Base-by-base conservation (phyloP, 2,888 invertebrate genomes). In the Rambutsinella grinnellia region DNA sequence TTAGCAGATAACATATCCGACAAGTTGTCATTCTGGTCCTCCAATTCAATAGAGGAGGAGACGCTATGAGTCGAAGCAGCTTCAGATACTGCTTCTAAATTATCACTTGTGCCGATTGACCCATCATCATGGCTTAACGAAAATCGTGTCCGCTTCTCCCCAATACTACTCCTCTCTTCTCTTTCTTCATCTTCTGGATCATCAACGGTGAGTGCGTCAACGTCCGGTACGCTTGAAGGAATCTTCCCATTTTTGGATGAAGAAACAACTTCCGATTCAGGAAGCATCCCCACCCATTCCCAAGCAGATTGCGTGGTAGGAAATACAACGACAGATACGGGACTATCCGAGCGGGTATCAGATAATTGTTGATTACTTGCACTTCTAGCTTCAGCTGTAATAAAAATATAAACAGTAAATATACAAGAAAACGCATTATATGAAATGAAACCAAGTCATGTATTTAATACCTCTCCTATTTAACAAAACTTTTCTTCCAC, bases 1-100 rank as follows among this genome's bases (percentile, higher is more conserved):
- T 97, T 97, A 0, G 97, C 97, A 0, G 96, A 97, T 75, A 97
- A 93, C 96, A 98, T 97, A 86, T 99, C 99, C 0, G 97, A 97
- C 23, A 99, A 90, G 88, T 97, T 97, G 86, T 97, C 97, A 85
- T 93, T 93, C 85, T 90, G 90, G 84, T 89, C 89, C 87, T 95
- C 63, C 70, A 96, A 88, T 85, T 96, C 96, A 53, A 96, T 88
- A 71, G 96, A 96, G 0, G 89, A 89, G 3, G 95, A 95, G 65
- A 96, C 96, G 82, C 96, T 96, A 87, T 96, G 96, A 87, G 96
- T 96, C 68, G 96, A 96, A 0, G 97, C 96, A 0, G 96, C 97
- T 87, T 97, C 97, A 1, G 96, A 97, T 26, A 97, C 95, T 0
- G 94, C 97, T 87, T 97, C 97, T 82, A 96, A 88, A 87, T 96